These are phyloP conservation scores for Xanthorhoe designata DNA, from an alignment of 2,888 invertebrate species.

Conservation along the genomic window DNA sequence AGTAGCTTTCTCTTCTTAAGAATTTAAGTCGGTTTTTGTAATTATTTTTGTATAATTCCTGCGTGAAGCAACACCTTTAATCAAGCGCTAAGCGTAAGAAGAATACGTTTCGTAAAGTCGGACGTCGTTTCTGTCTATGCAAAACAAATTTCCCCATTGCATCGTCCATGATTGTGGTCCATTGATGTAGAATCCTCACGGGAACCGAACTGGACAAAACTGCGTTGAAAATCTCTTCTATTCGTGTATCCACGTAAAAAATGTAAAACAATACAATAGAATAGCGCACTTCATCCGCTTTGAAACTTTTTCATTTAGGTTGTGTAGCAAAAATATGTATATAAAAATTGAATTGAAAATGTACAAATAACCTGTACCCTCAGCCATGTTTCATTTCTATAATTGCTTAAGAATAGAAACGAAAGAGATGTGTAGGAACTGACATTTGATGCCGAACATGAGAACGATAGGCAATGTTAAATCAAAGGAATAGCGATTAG, in stretches of 20 bases:
- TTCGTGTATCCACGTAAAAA: slow-evolving; percentile 25
- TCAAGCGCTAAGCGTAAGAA: neutral
- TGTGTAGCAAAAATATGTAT: neutral
- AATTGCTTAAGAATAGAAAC: too few species aligned
- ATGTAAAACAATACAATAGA: slow-evolving; percentile 25
- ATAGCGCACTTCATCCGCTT: slow-evolving; percentile 18
- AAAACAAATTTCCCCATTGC: slow-evolving; percentile 28
- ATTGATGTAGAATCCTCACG: slow-evolving; percentile 42
- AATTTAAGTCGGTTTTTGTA: too few species aligned
- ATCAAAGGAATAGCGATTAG: too few species aligned
- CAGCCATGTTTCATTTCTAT: too few species aligned
- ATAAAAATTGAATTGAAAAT: neutral
- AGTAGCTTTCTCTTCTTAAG: too few species aligned
- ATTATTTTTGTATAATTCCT: neutral
- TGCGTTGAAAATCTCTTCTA: slow-evolving; percentile 29
- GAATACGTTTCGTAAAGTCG: neutral
- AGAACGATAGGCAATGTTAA: too few species aligned
- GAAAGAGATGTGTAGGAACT: too few species aligned
- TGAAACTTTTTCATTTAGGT: neutral
- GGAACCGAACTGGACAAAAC: slow-evolving; percentile 31
- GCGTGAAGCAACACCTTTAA: neutral
- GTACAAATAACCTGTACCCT: too few species aligned
- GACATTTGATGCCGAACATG: too few species aligned
- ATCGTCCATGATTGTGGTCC: slow-evolving; percentile 43
- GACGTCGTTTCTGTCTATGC: slow-evolving; percentile 10